Conservation (phyloP, 92 coral and sea anemone species). For the Palythoa caribaeorum region DNA sequence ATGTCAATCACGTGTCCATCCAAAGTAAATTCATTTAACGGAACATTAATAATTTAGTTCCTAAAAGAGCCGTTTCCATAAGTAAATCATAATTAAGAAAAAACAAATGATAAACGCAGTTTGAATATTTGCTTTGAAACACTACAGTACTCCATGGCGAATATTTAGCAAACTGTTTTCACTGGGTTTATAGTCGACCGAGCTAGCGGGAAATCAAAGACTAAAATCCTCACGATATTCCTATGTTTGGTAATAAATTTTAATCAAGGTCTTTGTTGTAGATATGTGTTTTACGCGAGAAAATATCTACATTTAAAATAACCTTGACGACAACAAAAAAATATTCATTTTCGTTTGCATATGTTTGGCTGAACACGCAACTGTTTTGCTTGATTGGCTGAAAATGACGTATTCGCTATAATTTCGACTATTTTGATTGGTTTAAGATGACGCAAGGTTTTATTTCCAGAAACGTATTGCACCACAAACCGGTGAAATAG, state of each 20-base stretch:
- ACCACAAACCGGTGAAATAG: slow-evolving; percentile 85
- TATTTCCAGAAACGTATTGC: slow-evolving; percentile 64
- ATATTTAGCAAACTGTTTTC: not conserved
- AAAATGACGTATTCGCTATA: slow-evolving; percentile 64
- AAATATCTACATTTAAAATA: not conserved
- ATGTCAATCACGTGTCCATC: slow-evolving; percentile 28
- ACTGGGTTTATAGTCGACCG: no score
- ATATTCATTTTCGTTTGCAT: not conserved
- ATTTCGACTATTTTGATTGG: slow-evolving; percentile 49
- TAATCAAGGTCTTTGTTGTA: not conserved
- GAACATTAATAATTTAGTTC: not conserved
- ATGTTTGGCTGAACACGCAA: not conserved
- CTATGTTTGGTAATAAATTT: not conserved
- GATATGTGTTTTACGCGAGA: not conserved
- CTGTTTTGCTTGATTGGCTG: slow-evolving; percentile 65
- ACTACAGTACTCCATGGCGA: not conserved
- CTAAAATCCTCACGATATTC: not conserved
- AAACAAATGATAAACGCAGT: no score
- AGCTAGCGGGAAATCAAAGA: no score
- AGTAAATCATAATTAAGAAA: no score
- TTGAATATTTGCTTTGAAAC: not conserved
- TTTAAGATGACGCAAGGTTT: slow-evolving; percentile 32
- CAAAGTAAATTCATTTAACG: not conserved
- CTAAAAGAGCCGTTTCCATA: not conserved
- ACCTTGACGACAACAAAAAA: not conserved